Percentiles rank a stretch among this genome's conserved stretches.
Conservation (phyloP, 2,113 vertebrate genomes). For the Gymnobelideus leadbeateri region DNA sequence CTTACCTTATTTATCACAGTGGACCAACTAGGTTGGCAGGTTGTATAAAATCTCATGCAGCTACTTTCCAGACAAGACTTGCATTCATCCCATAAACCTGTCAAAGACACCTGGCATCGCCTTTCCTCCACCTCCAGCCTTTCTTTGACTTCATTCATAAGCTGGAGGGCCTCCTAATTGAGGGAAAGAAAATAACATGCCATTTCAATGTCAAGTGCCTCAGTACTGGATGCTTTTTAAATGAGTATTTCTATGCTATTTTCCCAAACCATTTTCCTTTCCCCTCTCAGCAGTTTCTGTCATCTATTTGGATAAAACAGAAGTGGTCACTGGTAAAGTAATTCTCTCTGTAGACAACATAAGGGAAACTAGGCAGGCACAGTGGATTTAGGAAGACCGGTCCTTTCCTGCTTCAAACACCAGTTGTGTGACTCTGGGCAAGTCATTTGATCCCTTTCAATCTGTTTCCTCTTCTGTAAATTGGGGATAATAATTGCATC, state of each 20-base stretch:
- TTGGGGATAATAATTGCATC: background rate
- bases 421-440: background rate
- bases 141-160: constrained; percentile 90
- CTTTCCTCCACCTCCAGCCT: constrained; percentile 91
- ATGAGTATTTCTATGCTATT: background rate
- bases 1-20: constrained; percentile 88
- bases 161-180: constrained; percentile 87
- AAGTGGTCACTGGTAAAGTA: background rate
- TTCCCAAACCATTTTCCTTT: background rate
- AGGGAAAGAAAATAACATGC: constrained; percentile 56
- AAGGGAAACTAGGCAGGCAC: background rate
- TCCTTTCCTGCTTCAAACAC: background rate
- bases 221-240: constrained; percentile 49
- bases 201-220: constrained; percentile 29
- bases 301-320: constrained; percentile 16
- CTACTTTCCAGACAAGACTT: constrained; percentile 90
- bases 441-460: background rate
- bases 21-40: constrained; percentile 86
- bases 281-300: rapidly evolving
- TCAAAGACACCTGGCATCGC: constrained; percentile 87
- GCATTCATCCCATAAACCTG: constrained; percentile 90
- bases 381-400: background rate
- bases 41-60: constrained; percentile 89
- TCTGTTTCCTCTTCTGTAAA: background rate
- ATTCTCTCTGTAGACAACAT: background rate